A percentile compares a stretch with the other conserved stretches of the same genome.
These are phyloP conservation scores for Syrmaticus mikado DNA, from an alignment of 2,113 vertebrate genomes.

Conservation along the genomic window DNA sequence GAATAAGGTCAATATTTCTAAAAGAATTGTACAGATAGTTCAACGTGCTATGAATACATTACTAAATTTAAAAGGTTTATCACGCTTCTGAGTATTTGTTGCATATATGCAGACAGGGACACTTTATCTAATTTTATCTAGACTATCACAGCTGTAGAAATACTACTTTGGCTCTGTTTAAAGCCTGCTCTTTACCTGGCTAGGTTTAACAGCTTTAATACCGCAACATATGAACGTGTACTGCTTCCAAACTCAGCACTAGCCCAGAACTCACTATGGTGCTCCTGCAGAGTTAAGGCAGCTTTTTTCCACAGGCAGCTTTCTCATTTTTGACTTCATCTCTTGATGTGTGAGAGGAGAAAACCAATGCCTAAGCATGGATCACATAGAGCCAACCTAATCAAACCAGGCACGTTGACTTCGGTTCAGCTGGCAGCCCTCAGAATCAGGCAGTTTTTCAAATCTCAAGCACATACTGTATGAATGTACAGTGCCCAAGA, in stretches of 20 bases:
- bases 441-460: neutral
- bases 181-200: neutral
- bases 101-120: neutral
- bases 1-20: neutral
- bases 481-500: accelerated
- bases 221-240: neutral
- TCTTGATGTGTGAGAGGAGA: neutral
- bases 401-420: neutral
- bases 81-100: neutral
- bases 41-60: neutral
- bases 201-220: neutral
- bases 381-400: neutral
- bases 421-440: neutral
- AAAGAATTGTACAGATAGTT: neutral
- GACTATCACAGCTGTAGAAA: neutral
- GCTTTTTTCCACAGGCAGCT: neutral
- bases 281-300: neutral
- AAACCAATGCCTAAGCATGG: neutral
- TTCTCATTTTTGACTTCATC: neutral
- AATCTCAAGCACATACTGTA: neutral
- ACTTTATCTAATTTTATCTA: neutral
- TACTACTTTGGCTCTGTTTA: neutral
- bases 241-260: neutral
- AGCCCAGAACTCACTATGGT: neutral
- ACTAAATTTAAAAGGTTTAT: neutral